These are phyloP conservation scores for Sciurus carolinensis DNA, from an alignment of 2,797 vertebrate species.

Conservation along the genomic window DNA sequence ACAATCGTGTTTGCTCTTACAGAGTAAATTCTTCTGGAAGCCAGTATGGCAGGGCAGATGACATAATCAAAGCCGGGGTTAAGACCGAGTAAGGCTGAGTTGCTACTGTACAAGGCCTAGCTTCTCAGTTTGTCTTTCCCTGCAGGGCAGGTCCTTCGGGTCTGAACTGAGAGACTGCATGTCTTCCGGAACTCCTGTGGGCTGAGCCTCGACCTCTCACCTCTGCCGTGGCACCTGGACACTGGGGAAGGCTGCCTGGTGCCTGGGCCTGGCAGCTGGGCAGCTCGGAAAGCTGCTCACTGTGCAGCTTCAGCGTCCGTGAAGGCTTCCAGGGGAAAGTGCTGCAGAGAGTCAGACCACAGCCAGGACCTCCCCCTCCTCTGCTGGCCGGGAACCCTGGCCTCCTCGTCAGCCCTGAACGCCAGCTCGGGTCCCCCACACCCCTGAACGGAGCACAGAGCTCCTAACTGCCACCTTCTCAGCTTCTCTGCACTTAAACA, in stretches of 20 bases:
- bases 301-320: not conserved
- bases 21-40: not conserved
- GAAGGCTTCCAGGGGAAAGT: not conserved
- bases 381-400: not conserved
- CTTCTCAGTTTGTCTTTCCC: not conserved
- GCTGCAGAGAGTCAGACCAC: not conserved
- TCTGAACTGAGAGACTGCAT: not conserved
- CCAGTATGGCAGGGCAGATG: not conserved
- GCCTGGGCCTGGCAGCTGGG: not conserved
- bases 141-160: not conserved
- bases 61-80: no score
- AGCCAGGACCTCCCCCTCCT: not conserved
- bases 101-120: not conserved
- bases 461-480: not conserved
- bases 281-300: not conserved
- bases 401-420: not conserved
- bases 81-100: not conserved
- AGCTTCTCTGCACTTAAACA: not conserved
- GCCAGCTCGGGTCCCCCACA: not conserved
- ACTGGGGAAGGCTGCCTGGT: fast-evolving
- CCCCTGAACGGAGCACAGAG: not conserved
- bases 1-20: not conserved
- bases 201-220: not conserved
- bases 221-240: not conserved
- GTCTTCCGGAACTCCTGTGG: not conserved